Evolutionary conservation across 92 coral and sea anemone genomes (phyloP).

Genomic region (Phenganax stokvisi): DNA sequence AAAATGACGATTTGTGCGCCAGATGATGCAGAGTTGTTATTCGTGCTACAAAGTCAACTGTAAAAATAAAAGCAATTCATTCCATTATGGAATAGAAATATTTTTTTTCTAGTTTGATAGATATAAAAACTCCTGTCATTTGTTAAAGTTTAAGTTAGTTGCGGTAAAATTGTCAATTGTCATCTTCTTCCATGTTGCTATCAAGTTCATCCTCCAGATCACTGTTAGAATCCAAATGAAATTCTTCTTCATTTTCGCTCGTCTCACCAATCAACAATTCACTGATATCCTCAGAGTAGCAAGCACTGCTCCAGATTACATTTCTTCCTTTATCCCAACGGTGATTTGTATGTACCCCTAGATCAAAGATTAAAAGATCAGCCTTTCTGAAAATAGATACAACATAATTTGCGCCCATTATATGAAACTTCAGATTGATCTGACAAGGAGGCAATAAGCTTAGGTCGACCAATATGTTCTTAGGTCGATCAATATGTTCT

Average conservation of each 20-base stretch:
- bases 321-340: not conserved
- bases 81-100: too few relatives aligned
- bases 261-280: constrained; percentile 1
- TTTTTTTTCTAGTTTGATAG: not conserved
- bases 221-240: not conserved
- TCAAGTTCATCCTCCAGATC: not conserved
- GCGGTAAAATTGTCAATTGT: not conserved
- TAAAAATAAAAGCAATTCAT: too few relatives aligned
- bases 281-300: not conserved
- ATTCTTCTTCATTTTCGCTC: not conserved
- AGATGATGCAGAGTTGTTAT: too few relatives aligned
- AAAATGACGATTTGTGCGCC: too few relatives aligned
- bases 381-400: not conserved
- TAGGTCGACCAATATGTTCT: constrained; percentile 8
- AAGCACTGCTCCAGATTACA: not conserved
- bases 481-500: constrained; percentile 15
- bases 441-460: not conserved
- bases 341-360: not conserved
- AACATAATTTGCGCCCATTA: not conserved
- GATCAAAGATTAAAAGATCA: not conserved
- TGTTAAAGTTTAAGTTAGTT: too few relatives aligned
- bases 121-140: not conserved
- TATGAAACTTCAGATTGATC: constrained; percentile 2
- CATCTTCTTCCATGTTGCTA: not conserved
- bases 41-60: too few relatives aligned